Conservation (phyloP, 2,888 invertebrate genomes). For the Clanis bilineata region DNA sequence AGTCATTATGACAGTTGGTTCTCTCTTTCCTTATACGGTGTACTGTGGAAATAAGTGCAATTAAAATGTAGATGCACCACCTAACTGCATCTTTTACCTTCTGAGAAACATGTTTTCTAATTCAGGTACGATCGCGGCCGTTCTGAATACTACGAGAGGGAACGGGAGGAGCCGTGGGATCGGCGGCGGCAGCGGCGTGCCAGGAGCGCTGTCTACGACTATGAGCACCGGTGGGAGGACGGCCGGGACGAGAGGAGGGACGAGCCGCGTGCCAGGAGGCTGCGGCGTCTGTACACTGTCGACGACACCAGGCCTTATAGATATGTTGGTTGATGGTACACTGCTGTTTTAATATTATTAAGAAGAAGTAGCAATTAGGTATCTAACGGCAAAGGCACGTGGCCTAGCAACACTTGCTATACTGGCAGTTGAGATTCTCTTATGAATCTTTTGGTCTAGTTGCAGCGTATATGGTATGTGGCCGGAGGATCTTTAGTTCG, state of each 20-base stretch:
- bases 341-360: neutral
- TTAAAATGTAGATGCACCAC: too few relatives aligned
- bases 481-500: too few relatives aligned
- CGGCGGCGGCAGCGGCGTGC: constrained; percentile 57
- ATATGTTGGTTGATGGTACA: constrained; percentile 33
- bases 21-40: too few relatives aligned
- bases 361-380: neutral
- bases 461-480: too few relatives aligned
- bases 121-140: constrained; percentile 55
- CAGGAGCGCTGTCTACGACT: constrained; percentile 60
- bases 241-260: constrained; percentile 36
- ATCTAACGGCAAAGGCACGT: constrained; percentile 18
- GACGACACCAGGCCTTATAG: constrained; percentile 52
- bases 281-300: constrained; percentile 59
- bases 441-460: too few relatives aligned
- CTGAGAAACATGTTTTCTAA: neutral
- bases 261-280: constrained; percentile 37
- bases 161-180: constrained; percentile 45
- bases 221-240: constrained; percentile 50
- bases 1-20: too few relatives aligned
- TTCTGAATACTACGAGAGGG: constrained; percentile 62
- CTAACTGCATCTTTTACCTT: too few relatives aligned
- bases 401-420: too few relatives aligned
- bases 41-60: too few relatives aligned
- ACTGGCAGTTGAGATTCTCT: too few relatives aligned